Conservation (phyloP, 2,797 vertebrate species). For the Spinus pinus region DNA sequence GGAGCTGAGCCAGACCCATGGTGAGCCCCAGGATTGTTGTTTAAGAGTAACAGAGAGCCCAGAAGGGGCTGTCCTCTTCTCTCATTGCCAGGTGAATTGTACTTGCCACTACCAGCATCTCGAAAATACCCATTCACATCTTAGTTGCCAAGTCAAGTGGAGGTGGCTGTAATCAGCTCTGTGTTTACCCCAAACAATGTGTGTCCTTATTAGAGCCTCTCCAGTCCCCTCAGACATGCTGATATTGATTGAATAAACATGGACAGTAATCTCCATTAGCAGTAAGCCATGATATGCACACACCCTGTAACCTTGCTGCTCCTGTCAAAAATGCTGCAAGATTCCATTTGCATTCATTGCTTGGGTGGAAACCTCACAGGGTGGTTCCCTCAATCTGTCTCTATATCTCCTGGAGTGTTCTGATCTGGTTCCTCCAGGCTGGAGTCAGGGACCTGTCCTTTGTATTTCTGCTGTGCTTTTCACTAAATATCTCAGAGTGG, state of each 20-base stretch:
- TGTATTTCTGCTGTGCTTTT: neutral
- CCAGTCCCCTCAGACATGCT: constrained; percentile 6
- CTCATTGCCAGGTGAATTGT: neutral
- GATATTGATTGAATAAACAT: constrained; percentile 47
- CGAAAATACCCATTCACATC: neutral
- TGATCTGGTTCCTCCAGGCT: neutral
- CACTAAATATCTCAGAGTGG: neutral
- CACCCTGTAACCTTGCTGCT: neutral
- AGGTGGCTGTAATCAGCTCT: neutral
- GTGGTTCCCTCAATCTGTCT: neutral
- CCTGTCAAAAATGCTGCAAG: neutral
- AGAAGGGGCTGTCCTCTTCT: neutral
- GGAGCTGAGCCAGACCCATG: neutral
- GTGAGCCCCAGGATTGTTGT: neutral
- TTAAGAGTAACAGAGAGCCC: neutral
- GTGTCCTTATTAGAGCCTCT: constrained; percentile 46
- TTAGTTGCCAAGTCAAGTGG: neutral
- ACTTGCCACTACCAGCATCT: neutral
- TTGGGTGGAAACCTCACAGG: neutral
- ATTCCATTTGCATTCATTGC: neutral
- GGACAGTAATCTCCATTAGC: neutral
- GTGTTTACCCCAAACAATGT: constrained; percentile 21
- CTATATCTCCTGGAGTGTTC: neutral
- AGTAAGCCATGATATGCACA: neutral
- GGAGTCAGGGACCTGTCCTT: neutral